These are phyloP conservation scores for Agapetus fuscipes DNA, from an alignment of 2,888 invertebrate species.

Conservation along the genomic window DNA sequence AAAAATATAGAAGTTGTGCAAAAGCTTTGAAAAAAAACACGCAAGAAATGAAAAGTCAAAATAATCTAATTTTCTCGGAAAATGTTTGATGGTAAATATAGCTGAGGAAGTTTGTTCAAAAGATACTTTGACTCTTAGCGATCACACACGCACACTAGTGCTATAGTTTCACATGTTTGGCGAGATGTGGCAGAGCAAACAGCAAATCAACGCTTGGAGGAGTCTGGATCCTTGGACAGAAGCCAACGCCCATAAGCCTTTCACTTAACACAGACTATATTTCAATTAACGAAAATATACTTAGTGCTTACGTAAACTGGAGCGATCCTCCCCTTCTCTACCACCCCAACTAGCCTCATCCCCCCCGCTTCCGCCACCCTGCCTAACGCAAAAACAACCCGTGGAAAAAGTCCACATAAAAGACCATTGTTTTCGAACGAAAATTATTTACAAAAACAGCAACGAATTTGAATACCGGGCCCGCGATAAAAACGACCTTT, in stretches of 20 bases:
- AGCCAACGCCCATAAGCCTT: conserved; percentile 19
- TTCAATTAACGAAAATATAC: conserved; percentile 21
- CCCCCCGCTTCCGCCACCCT: neutral
- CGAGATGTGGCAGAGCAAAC: too few relatives aligned
- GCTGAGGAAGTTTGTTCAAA: too few relatives aligned
- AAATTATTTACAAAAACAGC: neutral
- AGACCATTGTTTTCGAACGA: neutral
- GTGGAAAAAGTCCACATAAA: neutral
- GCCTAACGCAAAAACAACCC: neutral
- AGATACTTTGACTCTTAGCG: too few relatives aligned
- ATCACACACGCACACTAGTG: too few relatives aligned
- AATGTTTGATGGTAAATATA: too few relatives aligned
- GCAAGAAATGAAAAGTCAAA: too few relatives aligned
- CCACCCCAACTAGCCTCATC: neutral
- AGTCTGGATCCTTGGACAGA: conserved; percentile 11
- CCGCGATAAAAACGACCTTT: neutral
- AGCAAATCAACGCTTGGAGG: conserved; percentile 1
- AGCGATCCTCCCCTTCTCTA: neutral
- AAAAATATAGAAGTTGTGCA: too few relatives aligned
- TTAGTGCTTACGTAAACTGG: conserved; percentile 4
- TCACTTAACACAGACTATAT: conserved; percentile 21
- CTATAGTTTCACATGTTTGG: too few relatives aligned
- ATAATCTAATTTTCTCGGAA: too few relatives aligned
- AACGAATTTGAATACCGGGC: neutral
- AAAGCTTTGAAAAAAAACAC: too few relatives aligned